phyloP scores from a whole-genome alignment of 2,888 invertebrate genomes.

The Plusia festucae region DNA sequence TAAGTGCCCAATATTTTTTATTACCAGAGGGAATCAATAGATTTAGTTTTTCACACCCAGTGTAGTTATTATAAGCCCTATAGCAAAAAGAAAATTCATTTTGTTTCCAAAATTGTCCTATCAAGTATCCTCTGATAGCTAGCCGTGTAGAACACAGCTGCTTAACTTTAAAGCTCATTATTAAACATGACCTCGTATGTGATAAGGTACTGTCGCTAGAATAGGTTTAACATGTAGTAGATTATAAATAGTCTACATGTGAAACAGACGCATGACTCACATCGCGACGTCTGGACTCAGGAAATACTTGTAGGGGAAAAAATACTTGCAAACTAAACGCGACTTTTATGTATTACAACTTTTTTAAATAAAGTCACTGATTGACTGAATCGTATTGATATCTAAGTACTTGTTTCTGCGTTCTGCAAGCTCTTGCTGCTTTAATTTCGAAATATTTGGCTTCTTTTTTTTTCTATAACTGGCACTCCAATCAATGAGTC shows the following conservation, averaged over 20 bases:
- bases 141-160: neutral
- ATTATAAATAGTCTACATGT: constrained; percentile 33
- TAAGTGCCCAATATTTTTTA: too few relatives aligned
- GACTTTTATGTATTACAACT: neutral
- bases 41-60: too few relatives aligned
- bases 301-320: constrained; percentile 43
- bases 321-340: constrained; percentile 14
- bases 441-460: too few relatives aligned
- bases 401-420: neutral
- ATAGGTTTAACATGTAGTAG: constrained; percentile 8
- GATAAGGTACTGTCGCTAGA: constrained; percentile 7
- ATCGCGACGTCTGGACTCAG: constrained; percentile 36
- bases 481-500: too few relatives aligned
- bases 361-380: neutral
- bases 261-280: constrained; percentile 38
- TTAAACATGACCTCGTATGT: neutral
- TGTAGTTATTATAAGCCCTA: too few relatives aligned
- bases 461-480: too few relatives aligned
- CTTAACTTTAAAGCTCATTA: neutral
- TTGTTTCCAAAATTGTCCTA: neutral
- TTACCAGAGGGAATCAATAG: too few relatives aligned
- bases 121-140: neutral
- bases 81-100: too few relatives aligned
- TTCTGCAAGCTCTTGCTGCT: neutral
- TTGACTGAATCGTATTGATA: neutral